Percentiles rank a stretch among this genome's conserved stretches.
These are phyloP conservation scores for Drosophila hamatofila DNA, from an alignment of 2,888 invertebrate species.

Conservation along the genomic window DNA sequence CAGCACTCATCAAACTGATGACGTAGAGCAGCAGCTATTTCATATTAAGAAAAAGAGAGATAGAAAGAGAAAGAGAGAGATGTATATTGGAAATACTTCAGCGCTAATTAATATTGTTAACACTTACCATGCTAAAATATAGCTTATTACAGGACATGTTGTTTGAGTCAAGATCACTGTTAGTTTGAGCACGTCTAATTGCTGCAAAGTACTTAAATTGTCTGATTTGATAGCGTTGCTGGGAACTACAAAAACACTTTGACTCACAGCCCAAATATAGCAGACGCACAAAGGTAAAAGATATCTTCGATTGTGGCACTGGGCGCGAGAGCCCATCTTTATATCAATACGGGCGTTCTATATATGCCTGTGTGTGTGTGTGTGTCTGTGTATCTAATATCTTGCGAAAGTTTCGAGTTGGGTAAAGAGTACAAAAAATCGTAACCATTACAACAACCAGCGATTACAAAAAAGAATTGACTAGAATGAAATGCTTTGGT, in stretches of 20 bases:
- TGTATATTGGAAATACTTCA: not conserved
- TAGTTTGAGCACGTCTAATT: conserved; percentile 51
- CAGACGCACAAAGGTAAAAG: conserved; percentile 25
- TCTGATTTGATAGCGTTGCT: conserved; percentile 62
- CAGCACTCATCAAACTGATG: conserved; percentile 29
- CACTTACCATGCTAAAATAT: conserved; percentile 47
- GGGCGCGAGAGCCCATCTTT: conserved; percentile 29
- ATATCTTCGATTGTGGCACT: conserved; percentile 42
- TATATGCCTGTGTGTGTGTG: conserved; percentile 22
- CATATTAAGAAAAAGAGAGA: not conserved
- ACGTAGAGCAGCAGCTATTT: conserved; percentile 50
- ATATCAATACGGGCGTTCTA: conserved; percentile 42
- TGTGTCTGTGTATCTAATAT: conserved; percentile 46
- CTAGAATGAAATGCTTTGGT: conserved; percentile 30
- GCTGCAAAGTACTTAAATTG: conserved; percentile 41
- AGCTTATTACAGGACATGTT: conserved; percentile 56
- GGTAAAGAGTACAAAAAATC: conserved; percentile 37
- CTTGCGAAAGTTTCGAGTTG: conserved; percentile 68
- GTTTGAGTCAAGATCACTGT: conserved; percentile 15
- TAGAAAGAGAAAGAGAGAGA: not conserved
- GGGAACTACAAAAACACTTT: conserved; percentile 49
- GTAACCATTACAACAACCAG: conserved; percentile 31
- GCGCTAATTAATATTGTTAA: not conserved
- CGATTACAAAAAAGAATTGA: conserved; percentile 36
- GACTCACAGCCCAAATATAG: conserved; percentile 59